Evolutionary conservation across 2,888 invertebrate genomes (phyloP).

Genomic region (Morpho helenor): DNA sequence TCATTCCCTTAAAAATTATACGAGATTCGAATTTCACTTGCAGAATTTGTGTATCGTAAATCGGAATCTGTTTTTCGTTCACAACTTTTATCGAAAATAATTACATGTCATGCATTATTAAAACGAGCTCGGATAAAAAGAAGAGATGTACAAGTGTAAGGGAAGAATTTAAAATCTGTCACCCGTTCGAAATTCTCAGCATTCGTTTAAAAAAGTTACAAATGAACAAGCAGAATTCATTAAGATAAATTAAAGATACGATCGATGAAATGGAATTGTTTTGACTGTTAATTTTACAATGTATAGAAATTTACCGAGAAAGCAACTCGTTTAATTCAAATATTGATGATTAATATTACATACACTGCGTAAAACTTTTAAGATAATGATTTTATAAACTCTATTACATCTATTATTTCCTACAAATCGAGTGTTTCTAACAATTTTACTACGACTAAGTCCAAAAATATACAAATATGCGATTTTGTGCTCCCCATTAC

Average conservation of each 20-base stretch:
- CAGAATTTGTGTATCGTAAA: conserved; percentile 47
- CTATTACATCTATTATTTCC: no score
- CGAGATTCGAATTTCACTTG: conserved; percentile 35
- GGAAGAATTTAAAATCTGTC: conserved; percentile 77
- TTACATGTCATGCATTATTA: conserved; percentile 73
- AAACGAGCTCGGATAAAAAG: conserved; percentile 59
- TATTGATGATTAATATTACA: no score
- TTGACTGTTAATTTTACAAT: conserved; percentile 2
- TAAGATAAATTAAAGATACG: conserved; percentile 58
- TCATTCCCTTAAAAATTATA: conserved; percentile 28
- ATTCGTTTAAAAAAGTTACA: conserved; percentile 59
- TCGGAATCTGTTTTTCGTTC: conserved; percentile 43
- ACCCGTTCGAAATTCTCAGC: conserved; percentile 70
- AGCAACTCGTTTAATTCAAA: no score
- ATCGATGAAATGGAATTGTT: conserved; percentile 34
- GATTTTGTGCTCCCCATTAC: no score
- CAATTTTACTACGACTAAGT: no score
- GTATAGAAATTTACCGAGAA: no score
- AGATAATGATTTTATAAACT: no score
- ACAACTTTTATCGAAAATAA: conserved; percentile 62
- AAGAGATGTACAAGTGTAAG: conserved; percentile 66
- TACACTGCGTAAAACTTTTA: no score
- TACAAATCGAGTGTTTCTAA: no score
- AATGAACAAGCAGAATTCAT: conserved; percentile 63
- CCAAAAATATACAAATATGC: no score